phyloP scores from a whole-genome alignment of 2,888 invertebrate species.

The Apamea sordens region DNA sequence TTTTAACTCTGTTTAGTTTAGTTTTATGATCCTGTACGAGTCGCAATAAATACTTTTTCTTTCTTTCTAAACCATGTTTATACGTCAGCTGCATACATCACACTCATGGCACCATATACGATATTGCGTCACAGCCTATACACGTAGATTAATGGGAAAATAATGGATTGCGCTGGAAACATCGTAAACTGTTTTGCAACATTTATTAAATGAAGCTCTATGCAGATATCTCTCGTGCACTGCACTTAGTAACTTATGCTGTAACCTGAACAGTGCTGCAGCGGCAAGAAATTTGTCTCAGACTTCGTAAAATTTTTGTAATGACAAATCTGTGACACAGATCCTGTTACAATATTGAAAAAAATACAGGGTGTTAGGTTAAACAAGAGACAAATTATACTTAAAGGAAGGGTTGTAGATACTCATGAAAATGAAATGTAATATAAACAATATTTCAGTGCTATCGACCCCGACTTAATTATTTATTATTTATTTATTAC shows the following conservation, averaged over 20 bases:
- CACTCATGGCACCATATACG: slow-evolving; percentile 4
- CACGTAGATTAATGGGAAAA: slow-evolving; percentile 46
- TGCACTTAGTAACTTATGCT: neutral
- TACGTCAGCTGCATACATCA: slow-evolving; percentile 28
- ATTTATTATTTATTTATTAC: no score
- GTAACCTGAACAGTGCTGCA: neutral
- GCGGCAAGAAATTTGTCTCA: neutral
- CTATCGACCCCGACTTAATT: no score
- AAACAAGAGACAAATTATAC: no score
- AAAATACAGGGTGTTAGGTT: neutral
- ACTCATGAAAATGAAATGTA: no score
- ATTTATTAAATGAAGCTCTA: neutral
- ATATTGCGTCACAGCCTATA: slow-evolving; percentile 21
- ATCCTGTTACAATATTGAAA: neutral
- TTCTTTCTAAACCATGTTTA: no score
- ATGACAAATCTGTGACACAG: no score
- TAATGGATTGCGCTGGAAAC: slow-evolving; percentile 26
- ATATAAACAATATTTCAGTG: no score
- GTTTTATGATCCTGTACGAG: no score
- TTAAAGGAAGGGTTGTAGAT: no score
- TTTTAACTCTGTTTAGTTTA: no score
- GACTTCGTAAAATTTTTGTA: neutral
- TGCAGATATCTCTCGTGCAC: neutral
- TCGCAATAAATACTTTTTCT: no score
- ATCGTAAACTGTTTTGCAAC: slow-evolving; percentile 7